A percentile compares a stretch with the other conserved stretches of the same genome.
Conservation (phyloP, 2,888 invertebrate genomes). For the Cistogaster globosa region DNA sequence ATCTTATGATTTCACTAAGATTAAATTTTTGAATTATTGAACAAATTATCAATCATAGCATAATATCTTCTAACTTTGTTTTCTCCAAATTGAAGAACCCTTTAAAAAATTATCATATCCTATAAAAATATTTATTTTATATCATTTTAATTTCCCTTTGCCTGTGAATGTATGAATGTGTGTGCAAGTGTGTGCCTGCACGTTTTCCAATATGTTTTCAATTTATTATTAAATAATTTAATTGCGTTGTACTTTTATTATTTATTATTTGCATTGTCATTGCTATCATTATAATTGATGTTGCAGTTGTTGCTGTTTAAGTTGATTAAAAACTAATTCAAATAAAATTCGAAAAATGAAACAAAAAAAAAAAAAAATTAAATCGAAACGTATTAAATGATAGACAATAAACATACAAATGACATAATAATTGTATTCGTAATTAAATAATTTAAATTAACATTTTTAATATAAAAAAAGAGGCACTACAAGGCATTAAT, state of each 20-base stretch:
- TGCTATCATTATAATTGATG: not conserved
- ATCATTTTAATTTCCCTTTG: no score
- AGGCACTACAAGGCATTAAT: not conserved
- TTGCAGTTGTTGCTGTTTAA: not conserved
- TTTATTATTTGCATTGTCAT: conserved; percentile 23
- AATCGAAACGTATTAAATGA: conserved; percentile 24
- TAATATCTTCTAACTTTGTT: no score
- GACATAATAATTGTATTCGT: not conserved
- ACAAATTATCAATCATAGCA: no score
- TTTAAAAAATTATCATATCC: no score
- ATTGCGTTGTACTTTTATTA: conserved; percentile 31
- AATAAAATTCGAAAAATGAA: conserved; percentile 18
- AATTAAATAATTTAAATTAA: not conserved
- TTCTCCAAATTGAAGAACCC: no score
- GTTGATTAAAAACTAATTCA: conserved; percentile 40
- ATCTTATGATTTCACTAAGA: no score
- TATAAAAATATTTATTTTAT: no score
- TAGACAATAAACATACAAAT: conserved; percentile 27
- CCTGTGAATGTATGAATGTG: not conserved
- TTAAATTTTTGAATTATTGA: no score
- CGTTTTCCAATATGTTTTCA: conserved; percentile 17
- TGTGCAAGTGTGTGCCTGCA: not conserved
- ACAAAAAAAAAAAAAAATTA: conserved; percentile 20
- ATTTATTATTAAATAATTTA: conserved; percentile 48
- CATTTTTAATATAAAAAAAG: not conserved